phyloP scores from a whole-genome alignment of 2,113 vertebrate genomes.

The Spizaetus ornatus region DNA sequence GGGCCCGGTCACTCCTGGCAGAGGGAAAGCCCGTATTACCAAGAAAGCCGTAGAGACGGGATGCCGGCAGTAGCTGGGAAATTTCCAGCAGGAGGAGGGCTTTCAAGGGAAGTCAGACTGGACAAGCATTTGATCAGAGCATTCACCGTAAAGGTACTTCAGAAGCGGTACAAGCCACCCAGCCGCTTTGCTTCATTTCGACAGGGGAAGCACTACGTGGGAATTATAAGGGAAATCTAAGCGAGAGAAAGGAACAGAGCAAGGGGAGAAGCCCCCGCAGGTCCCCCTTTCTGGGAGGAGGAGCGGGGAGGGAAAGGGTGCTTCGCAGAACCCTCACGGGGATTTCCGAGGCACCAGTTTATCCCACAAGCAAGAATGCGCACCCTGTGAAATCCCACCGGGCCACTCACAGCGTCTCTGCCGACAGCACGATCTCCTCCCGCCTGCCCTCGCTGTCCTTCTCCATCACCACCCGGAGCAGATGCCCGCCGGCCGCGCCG shows the following conservation, averaged over 20 bases:
- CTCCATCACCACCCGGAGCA: conserved; percentile 82
- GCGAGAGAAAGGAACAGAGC: background rate
- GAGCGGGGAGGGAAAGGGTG: fast-evolving
- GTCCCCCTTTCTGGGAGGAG: background rate
- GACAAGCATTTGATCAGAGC: background rate
- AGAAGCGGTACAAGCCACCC: fast-evolving
- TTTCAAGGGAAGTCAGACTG: background rate
- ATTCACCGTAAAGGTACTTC: fast-evolving
- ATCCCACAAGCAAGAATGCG: fast-evolving
- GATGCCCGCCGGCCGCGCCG: background rate
- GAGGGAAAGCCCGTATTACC: background rate
- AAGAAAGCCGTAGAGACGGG: background rate
- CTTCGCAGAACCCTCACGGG: background rate
- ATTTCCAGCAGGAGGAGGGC: background rate
- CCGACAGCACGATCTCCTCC: conserved; percentile 78
- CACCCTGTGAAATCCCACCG: fast-evolving
- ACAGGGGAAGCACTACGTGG: fast-evolving
- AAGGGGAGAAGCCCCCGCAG: background rate
- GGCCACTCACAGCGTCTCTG: conserved; percentile 81
- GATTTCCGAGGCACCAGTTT: background rate
- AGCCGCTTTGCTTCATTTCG: background rate
- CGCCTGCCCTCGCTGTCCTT: conserved; percentile 83
- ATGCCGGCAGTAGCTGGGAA: background rate
- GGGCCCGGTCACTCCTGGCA: conserved; percentile 85
- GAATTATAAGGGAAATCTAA: background rate